These are phyloP conservation scores for Odontomachus brunneus DNA, from an alignment of 1,140 invertebrate genomes.

Conservation along the genomic window DNA sequence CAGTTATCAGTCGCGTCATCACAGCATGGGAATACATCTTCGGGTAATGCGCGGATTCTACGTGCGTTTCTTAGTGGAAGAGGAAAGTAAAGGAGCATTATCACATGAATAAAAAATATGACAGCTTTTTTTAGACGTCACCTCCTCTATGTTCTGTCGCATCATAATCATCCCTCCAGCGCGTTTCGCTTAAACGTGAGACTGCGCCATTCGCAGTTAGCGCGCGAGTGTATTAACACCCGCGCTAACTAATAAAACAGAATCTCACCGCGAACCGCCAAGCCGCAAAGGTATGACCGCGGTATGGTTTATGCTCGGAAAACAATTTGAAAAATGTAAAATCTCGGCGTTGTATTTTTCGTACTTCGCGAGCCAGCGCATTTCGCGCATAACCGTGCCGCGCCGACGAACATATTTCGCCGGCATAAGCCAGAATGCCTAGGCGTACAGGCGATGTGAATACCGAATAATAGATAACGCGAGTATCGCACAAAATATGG, in stretches of 20 bases:
- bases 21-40: background rate
- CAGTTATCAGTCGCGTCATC: background rate
- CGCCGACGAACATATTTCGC: background rate
- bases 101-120: background rate
- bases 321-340: conserved; percentile 16
- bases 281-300: background rate
- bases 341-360: background rate
- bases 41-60: conserved; percentile 2
- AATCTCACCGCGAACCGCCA: background rate
- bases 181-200: background rate
- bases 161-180: background rate
- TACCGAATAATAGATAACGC: background rate
- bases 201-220: background rate
- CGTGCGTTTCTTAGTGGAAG: background rate
- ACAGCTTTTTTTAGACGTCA: background rate
- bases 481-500: background rate
- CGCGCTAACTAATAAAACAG: background rate
- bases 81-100: too few species aligned
- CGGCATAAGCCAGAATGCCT: background rate
- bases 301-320: conserved; percentile 12
- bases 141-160: background rate
- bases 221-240: background rate
- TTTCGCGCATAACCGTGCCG: background rate
- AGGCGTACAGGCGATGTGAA: background rate
- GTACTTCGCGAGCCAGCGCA: background rate